These are phyloP conservation scores for Mimumesa dahlbomi DNA, from an alignment of 2,888 invertebrate genomes.

Conservation along the genomic window DNA sequence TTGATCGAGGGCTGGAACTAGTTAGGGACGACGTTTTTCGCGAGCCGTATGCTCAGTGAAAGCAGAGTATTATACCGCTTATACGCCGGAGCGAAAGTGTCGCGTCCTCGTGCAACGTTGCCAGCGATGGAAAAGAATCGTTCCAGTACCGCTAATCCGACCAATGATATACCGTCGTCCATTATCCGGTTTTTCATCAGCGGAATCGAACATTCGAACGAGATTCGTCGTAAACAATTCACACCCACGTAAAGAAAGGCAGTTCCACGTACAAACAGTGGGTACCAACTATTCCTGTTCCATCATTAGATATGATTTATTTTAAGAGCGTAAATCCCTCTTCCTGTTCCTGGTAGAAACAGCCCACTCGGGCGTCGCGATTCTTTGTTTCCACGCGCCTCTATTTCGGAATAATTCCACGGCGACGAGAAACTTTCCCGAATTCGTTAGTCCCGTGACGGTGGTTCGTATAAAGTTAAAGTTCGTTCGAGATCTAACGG, in stretches of 20 bases:
- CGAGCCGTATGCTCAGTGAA: constrained; percentile 14
- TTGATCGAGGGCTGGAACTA: background rate
- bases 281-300: constrained; percentile 18
- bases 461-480: background rate
- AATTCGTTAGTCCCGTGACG: constrained; percentile 35
- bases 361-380: background rate
- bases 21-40: background rate
- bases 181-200: constrained; percentile 4
- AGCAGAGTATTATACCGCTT: constrained; percentile 24
- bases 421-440: constrained; percentile 17
- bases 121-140: background rate
- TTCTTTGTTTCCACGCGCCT: constrained; percentile 22
- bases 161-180: constrained; percentile 1
- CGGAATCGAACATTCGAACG: constrained; percentile 7
- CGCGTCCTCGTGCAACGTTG: constrained; percentile 7
- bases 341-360: constrained; percentile 47
- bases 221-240: constrained; percentile 20
- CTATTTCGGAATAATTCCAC: background rate
- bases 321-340: constrained; percentile 22
- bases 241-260: constrained; percentile 14
- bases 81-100: constrained; percentile 28
- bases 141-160: background rate
- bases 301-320: constrained; percentile 47
- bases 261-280: constrained; percentile 3
- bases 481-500: background rate